phyloP scores from a whole-genome alignment of 2,888 invertebrate species.

The Ophion costatus region DNA sequence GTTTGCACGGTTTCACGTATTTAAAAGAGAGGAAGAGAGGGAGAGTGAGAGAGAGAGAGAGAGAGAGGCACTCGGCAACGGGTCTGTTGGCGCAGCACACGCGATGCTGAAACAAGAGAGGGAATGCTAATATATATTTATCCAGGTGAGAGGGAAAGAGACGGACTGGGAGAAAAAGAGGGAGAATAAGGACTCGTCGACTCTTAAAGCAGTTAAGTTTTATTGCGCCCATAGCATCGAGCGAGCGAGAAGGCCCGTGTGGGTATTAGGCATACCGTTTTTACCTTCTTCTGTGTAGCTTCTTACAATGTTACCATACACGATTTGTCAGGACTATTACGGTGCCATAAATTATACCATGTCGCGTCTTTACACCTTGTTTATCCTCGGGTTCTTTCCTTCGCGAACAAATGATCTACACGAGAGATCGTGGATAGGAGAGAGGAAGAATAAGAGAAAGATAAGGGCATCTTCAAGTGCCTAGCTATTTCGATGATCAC shows the following conservation, averaged over 20 bases:
- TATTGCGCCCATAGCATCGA: constrained; percentile 75
- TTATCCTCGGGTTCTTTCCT: constrained; percentile 62
- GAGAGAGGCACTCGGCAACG: constrained; percentile 47
- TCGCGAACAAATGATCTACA: constrained; percentile 46
- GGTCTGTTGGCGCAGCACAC: constrained; percentile 73
- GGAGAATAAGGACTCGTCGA: constrained; percentile 65
- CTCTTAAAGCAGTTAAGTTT: constrained; percentile 78
- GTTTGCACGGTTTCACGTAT: constrained; percentile 35
- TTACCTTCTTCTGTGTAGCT: constrained; percentile 74
- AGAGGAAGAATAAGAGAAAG: background rate
- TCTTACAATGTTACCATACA: constrained; percentile 81
- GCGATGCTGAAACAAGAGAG: constrained; percentile 47
- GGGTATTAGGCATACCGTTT: constrained; percentile 75
- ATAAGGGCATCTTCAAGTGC: background rate
- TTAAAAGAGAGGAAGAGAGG: constrained; percentile 8
- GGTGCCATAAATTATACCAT: constrained; percentile 78
- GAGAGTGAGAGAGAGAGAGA: background rate
- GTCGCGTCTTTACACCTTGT: constrained; percentile 66
- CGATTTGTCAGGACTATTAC: constrained; percentile 81
- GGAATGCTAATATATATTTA: constrained; percentile 29
- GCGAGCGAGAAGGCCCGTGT: constrained; percentile 57
- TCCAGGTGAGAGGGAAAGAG: constrained; percentile 23
- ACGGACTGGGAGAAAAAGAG: constrained; percentile 35
- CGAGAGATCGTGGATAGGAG: constrained; percentile 15
- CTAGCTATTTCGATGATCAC: background rate